phyloP scores from a whole-genome alignment of 2,888 invertebrate genomes.

The Drepanosiphum platanoidis region DNA sequence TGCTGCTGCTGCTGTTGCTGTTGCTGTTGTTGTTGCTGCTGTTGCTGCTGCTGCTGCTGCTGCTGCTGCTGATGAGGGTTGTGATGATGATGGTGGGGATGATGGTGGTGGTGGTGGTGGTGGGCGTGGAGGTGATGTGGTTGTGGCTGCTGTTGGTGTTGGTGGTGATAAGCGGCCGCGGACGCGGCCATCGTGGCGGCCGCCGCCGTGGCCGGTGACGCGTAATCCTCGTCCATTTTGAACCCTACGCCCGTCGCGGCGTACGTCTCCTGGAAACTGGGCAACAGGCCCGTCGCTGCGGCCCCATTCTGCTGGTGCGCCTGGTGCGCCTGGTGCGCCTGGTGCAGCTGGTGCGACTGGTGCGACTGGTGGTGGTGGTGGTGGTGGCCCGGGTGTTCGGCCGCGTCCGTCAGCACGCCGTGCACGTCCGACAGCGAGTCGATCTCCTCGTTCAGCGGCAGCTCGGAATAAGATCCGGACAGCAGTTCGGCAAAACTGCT shows the following conservation, averaged over 20 bases:
- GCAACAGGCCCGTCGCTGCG: slow-evolving; percentile 69
- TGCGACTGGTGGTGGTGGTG: slow-evolving; percentile 67
- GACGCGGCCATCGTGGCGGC: slow-evolving; percentile 65
- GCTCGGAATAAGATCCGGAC: slow-evolving; percentile 78
- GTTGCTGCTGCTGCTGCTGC: slow-evolving; percentile 38
- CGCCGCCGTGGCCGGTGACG: slow-evolving; percentile 60
- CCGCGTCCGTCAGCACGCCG: slow-evolving; percentile 33
- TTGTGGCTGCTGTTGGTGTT: slow-evolving; percentile 64
- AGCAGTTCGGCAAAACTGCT: slow-evolving; percentile 81
- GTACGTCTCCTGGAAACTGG: slow-evolving; percentile 86
- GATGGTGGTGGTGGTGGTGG: slow-evolving; percentile 65
- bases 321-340: slow-evolving; percentile 69
- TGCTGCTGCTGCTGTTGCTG: slow-evolving; percentile 64
- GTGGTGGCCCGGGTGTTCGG: slow-evolving; percentile 65
- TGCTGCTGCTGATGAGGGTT: slow-evolving; percentile 67
- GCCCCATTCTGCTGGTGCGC: slow-evolving; percentile 70
- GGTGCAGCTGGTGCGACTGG: slow-evolving; percentile 68
- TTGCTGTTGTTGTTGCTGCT: slow-evolving; percentile 63
- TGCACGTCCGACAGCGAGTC: slow-evolving; percentile 73
- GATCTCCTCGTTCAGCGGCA: slow-evolving; percentile 77
- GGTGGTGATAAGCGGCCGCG: slow-evolving; percentile 65
- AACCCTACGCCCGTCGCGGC: slow-evolving; percentile 74
- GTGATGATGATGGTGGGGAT: slow-evolving; percentile 71
- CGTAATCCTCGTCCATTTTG: slow-evolving; percentile 87
- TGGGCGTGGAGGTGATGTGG: slow-evolving; percentile 63